Base-by-base conservation (phyloP, 2,888 invertebrate genomes). In the Ephialtes manifestator region DNA sequence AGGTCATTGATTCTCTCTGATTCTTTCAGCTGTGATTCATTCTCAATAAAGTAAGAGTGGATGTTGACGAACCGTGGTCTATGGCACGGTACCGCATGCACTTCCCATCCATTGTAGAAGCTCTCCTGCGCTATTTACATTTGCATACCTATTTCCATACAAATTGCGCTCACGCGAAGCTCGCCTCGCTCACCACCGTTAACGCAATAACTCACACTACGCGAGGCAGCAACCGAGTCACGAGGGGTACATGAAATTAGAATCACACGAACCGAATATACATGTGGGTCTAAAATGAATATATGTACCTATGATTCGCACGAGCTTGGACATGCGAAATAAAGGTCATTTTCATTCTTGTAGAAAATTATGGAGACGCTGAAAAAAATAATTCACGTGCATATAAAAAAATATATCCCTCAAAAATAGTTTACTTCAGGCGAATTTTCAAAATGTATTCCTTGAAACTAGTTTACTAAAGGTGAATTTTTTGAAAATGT, bases 101-200 rank as follows among this genome's bases (percentile, higher is more conserved):
- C 60, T 60, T 46, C 7, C 55, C 77, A 67, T 77, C 55, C 55
- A 67, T 43, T 67, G 65, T 65, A 10, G 76, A 55, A 77, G 67
- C 77, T 65, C 43, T 51, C 35, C 51, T 63, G 15, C 48, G 48
- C 76, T 39, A 65, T 39, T 65, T 39, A 20, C 46, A 67, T 77
- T 77, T 77, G 67, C 77, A 77, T 77, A 77, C 77, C 53, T 39
- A 77, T 77, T 77, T 77, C 67, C 67, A 77, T 77, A 53, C 77
- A 77, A 77, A 77, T 77, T 77, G 77, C 55, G 24, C 55, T 67
- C 77, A 31, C 63, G 74, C 74, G 63, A 75, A 75, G 74, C 74
- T 75, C 74, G 74, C 63, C 63, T 18, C 35, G 76, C 65, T 39
- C 65, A 35, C 65, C 58, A 58, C 68, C 55, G 39, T 43, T 68